Evolutionary conservation across 2,888 invertebrate species (phyloP).

Genomic region (Aleiodes testaceus): DNA sequence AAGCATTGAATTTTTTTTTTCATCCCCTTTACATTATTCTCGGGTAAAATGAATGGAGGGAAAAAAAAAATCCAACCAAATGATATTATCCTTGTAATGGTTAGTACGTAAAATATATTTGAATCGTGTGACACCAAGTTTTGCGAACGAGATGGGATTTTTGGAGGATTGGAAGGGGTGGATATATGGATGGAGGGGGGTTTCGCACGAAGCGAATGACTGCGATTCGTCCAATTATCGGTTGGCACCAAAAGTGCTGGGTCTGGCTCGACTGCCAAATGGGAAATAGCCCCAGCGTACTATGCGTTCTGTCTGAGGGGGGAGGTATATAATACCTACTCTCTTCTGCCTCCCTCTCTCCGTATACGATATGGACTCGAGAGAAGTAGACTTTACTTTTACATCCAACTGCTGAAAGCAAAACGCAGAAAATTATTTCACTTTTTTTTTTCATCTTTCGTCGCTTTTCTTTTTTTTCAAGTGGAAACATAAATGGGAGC

Average conservation of each 20-base stretch:
- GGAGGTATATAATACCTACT: background rate
- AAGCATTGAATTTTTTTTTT: conserved; percentile 31
- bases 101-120: conserved; percentile 22
- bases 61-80: conserved; percentile 26
- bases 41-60: conserved; percentile 16
- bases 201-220: conserved; percentile 67
- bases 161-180: background rate
- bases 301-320: conserved; percentile 44
- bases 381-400: conserved; percentile 29
- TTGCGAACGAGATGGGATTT: conserved; percentile 22
- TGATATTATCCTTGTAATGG: conserved; percentile 20
- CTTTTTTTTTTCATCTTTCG: background rate
- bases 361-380: conserved; percentile 41
- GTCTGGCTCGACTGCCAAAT: conserved; percentile 69
- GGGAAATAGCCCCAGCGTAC: conserved; percentile 66
- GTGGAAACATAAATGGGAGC: conserved; percentile 24
- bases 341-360: no score
- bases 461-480: conserved; percentile 11
- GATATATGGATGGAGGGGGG: conserved; percentile 40
- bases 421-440: conserved; percentile 39
- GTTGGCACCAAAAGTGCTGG: conserved; percentile 70
- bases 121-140: conserved; percentile 25
- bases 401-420: conserved; percentile 35
- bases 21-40: conserved; percentile 1
- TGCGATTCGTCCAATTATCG: conserved; percentile 70